Percentiles rank a stretch among this genome's conserved stretches.
Evolutionary conservation across 2,797 vertebrate genomes (phyloP).

Genomic region (Neopelma chrysocephalum): DNA sequence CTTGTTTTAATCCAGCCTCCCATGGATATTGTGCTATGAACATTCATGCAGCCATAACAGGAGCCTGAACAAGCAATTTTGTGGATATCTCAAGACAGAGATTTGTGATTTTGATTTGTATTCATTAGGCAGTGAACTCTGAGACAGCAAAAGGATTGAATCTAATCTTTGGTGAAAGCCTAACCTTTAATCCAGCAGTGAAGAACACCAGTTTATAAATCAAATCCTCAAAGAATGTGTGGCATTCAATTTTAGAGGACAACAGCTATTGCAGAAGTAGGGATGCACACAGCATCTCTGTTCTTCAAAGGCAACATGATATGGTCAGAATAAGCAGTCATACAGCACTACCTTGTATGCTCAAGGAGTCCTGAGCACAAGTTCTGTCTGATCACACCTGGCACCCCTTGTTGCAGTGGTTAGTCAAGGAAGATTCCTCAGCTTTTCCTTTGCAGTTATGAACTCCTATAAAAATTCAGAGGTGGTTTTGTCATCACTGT

Average conservation of each 20-base stretch:
- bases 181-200: background rate
- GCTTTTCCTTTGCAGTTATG: background rate
- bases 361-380: background rate
- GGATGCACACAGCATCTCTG: background rate
- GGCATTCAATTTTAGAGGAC: background rate
- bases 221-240: background rate
- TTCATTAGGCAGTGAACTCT: background rate
- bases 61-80: background rate
- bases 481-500: background rate
- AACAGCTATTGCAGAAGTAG: background rate
- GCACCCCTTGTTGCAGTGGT: background rate
- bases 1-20: background rate
- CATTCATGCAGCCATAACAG: background rate
- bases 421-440: background rate
- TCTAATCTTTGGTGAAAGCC: background rate
- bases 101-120: background rate
- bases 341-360: background rate
- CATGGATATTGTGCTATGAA: background rate
- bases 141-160: background rate
- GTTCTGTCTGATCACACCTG: background rate
- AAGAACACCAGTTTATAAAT: background rate
- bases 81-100: background rate
- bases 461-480: background rate
- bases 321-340: background rate
- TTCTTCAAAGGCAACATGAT: background rate